Conservation (phyloP, 2,113 vertebrate species). For the Dolichotis patagonum region DNA sequence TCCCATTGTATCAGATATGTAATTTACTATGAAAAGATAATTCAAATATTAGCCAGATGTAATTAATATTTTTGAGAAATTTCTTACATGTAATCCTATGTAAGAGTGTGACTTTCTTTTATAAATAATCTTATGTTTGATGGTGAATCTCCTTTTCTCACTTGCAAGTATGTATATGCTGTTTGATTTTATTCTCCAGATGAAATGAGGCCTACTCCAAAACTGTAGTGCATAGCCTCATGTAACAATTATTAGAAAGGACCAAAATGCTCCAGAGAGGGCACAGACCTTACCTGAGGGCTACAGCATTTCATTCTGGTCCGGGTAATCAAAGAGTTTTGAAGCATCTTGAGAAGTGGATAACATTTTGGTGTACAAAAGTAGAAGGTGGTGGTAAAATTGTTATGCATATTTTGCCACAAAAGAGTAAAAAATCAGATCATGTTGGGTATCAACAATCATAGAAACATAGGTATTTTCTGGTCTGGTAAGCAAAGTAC, state of each 20-base stretch:
- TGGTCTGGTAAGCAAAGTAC: background rate
- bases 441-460: background rate
- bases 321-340: background rate
- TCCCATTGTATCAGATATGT: background rate
- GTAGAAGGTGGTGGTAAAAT: background rate
- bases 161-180: background rate
- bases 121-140: background rate
- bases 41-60: background rate
- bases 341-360: background rate
- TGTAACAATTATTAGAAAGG: background rate
- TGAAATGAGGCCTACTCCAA: background rate
- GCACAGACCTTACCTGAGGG: background rate
- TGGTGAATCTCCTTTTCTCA: background rate
- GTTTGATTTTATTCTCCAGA: background rate
- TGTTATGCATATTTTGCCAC: background rate
- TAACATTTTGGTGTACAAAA: background rate
- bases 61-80: background rate
- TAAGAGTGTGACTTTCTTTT: background rate
- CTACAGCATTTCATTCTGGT: background rate
- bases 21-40: background rate
- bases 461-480: background rate
- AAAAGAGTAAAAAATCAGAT: background rate
- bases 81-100: background rate
- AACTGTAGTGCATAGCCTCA: background rate
- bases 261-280: background rate